Conservation (phyloP, 2,888 invertebrate genomes). For the Brachypalpus laphriformis region DNA sequence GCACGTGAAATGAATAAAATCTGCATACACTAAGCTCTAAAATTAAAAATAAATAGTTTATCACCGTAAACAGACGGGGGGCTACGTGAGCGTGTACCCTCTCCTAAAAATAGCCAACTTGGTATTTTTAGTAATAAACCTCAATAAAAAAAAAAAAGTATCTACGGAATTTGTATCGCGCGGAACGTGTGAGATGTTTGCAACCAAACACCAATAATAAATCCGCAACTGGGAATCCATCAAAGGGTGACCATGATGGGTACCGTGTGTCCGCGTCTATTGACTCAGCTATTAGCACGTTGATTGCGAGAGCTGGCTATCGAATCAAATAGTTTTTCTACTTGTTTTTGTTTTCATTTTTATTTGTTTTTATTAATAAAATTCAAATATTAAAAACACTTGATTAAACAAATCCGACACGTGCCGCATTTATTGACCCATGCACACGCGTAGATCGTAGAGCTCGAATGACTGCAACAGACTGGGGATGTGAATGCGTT, state of each 20-base stretch:
- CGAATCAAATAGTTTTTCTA: no score
- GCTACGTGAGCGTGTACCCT: not conserved
- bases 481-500: not conserved
- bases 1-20: slow-evolving; percentile 60
- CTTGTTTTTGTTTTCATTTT: no score
- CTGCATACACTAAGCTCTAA: not conserved
- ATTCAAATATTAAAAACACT: slow-evolving; percentile 47
- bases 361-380: slow-evolving; percentile 22
- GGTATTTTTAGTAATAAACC: slow-evolving; percentile 35
- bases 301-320: not conserved
- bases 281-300: slow-evolving; percentile 33
- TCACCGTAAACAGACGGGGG: not conserved
- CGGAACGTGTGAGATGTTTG: slow-evolving; percentile 29
- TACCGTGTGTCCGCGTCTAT: not conserved
- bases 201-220: slow-evolving; percentile 43
- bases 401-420: slow-evolving; percentile 48
- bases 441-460: slow-evolving; percentile 36
- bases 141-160: slow-evolving; percentile 11
- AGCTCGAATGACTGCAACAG: not conserved
- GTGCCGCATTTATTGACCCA: slow-evolving; percentile 63
- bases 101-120: slow-evolving; percentile 34
- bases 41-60: slow-evolving; percentile 32
- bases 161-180: slow-evolving; percentile 15
- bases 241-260: slow-evolving; percentile 5
- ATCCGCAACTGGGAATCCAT: slow-evolving; percentile 20